Conservation (phyloP, 2,888 invertebrate genomes). For the Acanthopleura granulata region DNA sequence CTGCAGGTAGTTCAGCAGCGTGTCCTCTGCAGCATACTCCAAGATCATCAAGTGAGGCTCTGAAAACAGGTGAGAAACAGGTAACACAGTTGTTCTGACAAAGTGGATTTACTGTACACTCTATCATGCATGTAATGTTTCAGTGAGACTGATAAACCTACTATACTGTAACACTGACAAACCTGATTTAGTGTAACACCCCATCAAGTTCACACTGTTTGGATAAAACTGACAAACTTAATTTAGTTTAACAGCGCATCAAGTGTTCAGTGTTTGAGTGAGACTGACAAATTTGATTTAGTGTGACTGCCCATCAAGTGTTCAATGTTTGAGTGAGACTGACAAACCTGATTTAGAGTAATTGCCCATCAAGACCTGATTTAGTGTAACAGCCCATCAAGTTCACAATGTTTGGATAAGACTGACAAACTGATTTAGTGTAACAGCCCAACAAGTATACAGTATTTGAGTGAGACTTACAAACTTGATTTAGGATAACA, state of each 20-base stretch:
- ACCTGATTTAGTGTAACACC: slow-evolving; percentile 46
- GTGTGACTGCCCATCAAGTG: slow-evolving; percentile 40
- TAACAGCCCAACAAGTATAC: slow-evolving; percentile 56
- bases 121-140: slow-evolving; percentile 55
- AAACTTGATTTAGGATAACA: slow-evolving; percentile 46
- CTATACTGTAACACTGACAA: slow-evolving; percentile 44
- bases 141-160: slow-evolving; percentile 37
- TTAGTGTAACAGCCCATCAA: too few relatives aligned
- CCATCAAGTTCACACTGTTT: slow-evolving; percentile 55
- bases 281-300: slow-evolving; percentile 35
- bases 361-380: background rate
- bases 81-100: too few relatives aligned
- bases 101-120: slow-evolving; percentile 31
- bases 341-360: slow-evolving; percentile 20
- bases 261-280: slow-evolving; percentile 55
- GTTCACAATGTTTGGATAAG: too few relatives aligned
- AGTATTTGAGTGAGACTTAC: slow-evolving; percentile 53
- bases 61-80: slow-evolving; percentile 24
- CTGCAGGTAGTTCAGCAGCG: slow-evolving; percentile 52
- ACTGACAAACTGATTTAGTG: slow-evolving; percentile 29
- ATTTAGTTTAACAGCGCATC: slow-evolving; percentile 54
- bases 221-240: slow-evolving; percentile 42
- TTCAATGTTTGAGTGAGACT: slow-evolving; percentile 52
- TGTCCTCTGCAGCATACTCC: slow-evolving; percentile 57
- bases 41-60: slow-evolving; percentile 61